phyloP scores from a whole-genome alignment of 1,140 invertebrate genomes.

The Holcopasites calliopsidis region DNA sequence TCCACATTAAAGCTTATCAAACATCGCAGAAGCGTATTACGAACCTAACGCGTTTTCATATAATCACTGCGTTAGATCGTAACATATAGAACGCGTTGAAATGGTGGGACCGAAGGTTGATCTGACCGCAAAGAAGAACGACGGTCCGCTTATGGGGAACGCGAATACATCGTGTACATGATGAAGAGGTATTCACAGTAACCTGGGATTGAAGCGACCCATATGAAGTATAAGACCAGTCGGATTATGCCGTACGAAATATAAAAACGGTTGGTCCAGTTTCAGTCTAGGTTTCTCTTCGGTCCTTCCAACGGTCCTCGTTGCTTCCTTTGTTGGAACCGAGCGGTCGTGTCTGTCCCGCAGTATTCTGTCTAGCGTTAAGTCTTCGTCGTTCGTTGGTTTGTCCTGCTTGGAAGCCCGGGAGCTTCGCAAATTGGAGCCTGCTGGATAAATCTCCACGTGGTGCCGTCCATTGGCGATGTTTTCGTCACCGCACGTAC shows the following conservation, averaged over 20 bases:
- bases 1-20: too few species aligned
- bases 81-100: too few species aligned
- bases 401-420: too few species aligned
- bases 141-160: too few species aligned
- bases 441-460: constrained; percentile 88
- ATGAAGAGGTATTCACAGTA: too few species aligned
- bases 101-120: too few species aligned
- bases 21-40: too few species aligned
- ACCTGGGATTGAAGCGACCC: constrained; percentile 90
- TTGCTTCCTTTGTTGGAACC: constrained; percentile 15
- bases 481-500: constrained; percentile 87
- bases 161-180: too few species aligned
- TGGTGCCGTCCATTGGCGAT: constrained; percentile 86
- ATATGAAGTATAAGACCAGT: constrained; percentile 92
- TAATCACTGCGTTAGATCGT: too few species aligned
- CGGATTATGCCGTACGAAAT: constrained; percentile 92
- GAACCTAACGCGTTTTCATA: too few species aligned
- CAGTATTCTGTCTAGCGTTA: not conserved
- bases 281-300: constrained; percentile 86
- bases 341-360: not conserved
- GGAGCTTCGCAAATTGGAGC: constrained; percentile 66
- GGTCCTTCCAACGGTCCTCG: constrained; percentile 41
- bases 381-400: not conserved
- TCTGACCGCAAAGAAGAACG: too few species aligned
- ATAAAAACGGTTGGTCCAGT: constrained; percentile 91